A percentile compares a stretch with the other conserved stretches of the same genome.
Evolutionary conservation across 2,888 invertebrate species (phyloP).

Genomic region (Catocala sponsa): DNA sequence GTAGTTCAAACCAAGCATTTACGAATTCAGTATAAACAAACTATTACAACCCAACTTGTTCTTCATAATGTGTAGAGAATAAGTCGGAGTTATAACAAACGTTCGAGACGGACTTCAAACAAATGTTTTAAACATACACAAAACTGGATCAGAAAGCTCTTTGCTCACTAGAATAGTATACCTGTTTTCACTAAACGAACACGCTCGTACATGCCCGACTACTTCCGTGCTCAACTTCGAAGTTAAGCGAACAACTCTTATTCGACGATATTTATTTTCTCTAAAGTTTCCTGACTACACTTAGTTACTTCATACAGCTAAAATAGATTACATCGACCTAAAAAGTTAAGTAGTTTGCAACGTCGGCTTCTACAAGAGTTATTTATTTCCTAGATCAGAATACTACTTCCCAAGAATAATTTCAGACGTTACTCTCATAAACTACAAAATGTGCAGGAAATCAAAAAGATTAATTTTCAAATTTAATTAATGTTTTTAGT

Average conservation of each 20-base stretch:
- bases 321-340: conserved; percentile 48
- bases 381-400: conserved; percentile 28
- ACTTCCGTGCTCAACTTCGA: conserved; percentile 26
- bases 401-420: conserved; percentile 16
- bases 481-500: too few relatives aligned
- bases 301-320: conserved; percentile 43
- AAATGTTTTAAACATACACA: conserved; percentile 40
- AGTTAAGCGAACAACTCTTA: conserved; percentile 35
- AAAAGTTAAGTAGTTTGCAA: conserved; percentile 46
- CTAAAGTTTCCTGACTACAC: conserved; percentile 41
- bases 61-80: neutral
- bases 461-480: neutral
- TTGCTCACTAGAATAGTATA: conserved; percentile 28
- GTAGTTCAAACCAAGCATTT: neutral
- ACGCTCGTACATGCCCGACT: conserved; percentile 30
- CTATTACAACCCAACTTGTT: neutral
- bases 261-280: conserved; percentile 47
- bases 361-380: conserved; percentile 25
- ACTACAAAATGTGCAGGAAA: neutral
- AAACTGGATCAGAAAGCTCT: conserved; percentile 28
- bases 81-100: neutral
- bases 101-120: conserved; percentile 17
- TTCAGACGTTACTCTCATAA: conserved; percentile 8
- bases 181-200: conserved; percentile 37
- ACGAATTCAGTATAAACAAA: neutral